A percentile compares a stretch with the other conserved stretches of the same genome.
These are phyloP conservation scores for Corythaixoides concolor DNA, from an alignment of 2,113 vertebrate genomes.

Conservation along the genomic window DNA sequence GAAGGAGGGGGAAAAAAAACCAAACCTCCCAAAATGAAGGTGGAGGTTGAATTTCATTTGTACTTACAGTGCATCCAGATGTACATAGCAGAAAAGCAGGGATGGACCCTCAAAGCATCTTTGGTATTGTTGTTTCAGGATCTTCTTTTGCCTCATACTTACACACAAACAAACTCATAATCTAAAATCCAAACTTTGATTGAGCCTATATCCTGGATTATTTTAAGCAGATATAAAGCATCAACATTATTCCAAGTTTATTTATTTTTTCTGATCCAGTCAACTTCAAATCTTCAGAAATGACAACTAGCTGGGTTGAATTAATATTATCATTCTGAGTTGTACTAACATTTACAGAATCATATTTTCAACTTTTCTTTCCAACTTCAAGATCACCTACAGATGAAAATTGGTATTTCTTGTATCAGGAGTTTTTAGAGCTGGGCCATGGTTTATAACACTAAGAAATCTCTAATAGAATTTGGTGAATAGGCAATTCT, in stretches of 20 bases:
- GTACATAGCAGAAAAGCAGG: not conserved
- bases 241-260: not conserved
- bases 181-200: not conserved
- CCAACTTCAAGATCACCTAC: not conserved
- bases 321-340: not conserved
- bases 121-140: not conserved
- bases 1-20: not conserved
- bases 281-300: not conserved
- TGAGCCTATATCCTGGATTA: not conserved
- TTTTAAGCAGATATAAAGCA: not conserved
- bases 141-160: not conserved
- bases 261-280: not conserved
- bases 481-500: not conserved
- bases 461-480: not conserved
- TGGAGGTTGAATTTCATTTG: not conserved
- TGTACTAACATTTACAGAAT: not conserved
- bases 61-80: not conserved
- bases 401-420: not conserved
- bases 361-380: not conserved
- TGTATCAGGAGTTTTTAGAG: not conserved
- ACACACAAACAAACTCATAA: not conserved
- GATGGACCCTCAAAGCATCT: not conserved
- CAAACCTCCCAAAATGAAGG: accelerated
- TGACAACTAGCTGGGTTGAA: not conserved
- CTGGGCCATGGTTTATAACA: not conserved